Evolutionary conservation across 2,888 invertebrate genomes (phyloP).

Genomic region (Morinoia aosen): DNA sequence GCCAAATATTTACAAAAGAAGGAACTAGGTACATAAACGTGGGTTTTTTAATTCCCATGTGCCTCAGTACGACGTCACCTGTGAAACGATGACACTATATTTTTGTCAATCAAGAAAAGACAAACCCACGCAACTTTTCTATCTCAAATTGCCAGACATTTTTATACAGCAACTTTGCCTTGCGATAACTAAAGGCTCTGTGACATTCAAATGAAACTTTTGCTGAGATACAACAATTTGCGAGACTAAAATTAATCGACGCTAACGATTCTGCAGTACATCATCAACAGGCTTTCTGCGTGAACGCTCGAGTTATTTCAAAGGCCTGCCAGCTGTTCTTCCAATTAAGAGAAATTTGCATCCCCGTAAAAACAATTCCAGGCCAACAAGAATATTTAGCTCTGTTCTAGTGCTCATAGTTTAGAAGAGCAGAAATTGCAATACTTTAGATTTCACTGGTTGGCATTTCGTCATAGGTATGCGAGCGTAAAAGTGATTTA

Average conservation of each 20-base stretch:
- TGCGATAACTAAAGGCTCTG: neutral
- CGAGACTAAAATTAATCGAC: neutral
- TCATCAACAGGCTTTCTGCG: slow-evolving; percentile 14
- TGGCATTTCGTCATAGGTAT: neutral
- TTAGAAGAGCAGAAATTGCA: neutral
- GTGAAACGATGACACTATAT: neutral
- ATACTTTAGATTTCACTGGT: neutral
- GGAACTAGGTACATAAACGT: too few species aligned
- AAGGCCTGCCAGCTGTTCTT: neutral
- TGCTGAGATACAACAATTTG: neutral
- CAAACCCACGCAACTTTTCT: neutral
- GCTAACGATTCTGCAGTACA: neutral
- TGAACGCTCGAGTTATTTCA: neutral
- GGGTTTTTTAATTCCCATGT: neutral
- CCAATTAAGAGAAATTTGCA: slow-evolving; percentile 13
- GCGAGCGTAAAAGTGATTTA: neutral
- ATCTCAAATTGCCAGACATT: neutral
- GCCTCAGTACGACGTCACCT: neutral
- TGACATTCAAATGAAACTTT: neutral
- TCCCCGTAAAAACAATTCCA: neutral
- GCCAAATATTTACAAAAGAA: too few species aligned
- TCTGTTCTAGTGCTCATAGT: neutral
- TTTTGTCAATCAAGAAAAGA: neutral
- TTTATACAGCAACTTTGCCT: neutral
- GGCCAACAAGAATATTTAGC: neutral